These are phyloP conservation scores for Achroia grisella DNA, from an alignment of 1,140 invertebrate species.

Conservation along the genomic window DNA sequence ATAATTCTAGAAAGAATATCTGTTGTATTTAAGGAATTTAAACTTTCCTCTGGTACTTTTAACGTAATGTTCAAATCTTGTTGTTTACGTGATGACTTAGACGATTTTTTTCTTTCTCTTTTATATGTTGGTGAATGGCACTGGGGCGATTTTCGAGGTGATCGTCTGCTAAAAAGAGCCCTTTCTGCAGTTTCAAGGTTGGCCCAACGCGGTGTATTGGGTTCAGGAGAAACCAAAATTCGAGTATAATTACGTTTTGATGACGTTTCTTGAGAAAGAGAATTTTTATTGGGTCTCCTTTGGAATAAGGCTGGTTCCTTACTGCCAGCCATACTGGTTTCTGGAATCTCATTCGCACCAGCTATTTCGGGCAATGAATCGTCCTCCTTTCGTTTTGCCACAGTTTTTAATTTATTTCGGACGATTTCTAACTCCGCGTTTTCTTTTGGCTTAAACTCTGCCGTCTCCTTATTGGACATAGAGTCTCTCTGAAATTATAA, in stretches of 20 bases:
- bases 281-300: constrained; percentile 38
- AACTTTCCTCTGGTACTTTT: constrained; percentile 55
- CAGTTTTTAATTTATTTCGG: constrained; percentile 44
- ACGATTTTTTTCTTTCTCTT: constrained; percentile 40
- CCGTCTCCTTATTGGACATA: constrained; percentile 10
- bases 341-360: constrained; percentile 37
- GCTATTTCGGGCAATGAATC: constrained; percentile 54
- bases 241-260: constrained; percentile 52
- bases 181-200: constrained; percentile 17
- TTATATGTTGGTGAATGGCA: constrained; percentile 31
- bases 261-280: constrained; percentile 7
- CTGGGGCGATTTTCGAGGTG: constrained; percentile 30
- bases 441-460: constrained; percentile 15
- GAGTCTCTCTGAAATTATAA: constrained; percentile 38
- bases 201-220: constrained; percentile 22
- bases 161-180: constrained; percentile 42
- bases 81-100: constrained; percentile 20
- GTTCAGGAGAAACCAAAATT: constrained; percentile 49
- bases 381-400: constrained; percentile 26
- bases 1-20: constrained; percentile 61
- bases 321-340: constrained; percentile 38
- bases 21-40: constrained; percentile 54
- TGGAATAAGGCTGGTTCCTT: constrained; percentile 62
- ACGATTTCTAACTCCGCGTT: constrained; percentile 34
- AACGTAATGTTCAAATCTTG: constrained; percentile 56